phyloP scores from a whole-genome alignment of 2,113 vertebrate species.

The Gobio gobio region DNA sequence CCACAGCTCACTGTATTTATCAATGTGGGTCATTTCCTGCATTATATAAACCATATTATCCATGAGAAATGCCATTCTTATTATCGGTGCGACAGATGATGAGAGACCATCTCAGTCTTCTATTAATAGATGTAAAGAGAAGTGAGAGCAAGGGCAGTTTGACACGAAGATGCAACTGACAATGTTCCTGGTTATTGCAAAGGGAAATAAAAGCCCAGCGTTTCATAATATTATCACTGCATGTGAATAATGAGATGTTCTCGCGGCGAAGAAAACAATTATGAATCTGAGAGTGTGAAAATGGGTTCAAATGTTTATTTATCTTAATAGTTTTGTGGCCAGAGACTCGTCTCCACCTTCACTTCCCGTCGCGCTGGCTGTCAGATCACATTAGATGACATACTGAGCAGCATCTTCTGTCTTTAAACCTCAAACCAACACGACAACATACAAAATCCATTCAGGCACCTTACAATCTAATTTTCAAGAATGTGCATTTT shows the following conservation, averaged over 20 bases:
- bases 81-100: neutral
- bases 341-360: slow-evolving; percentile 36
- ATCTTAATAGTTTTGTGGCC: slow-evolving; percentile 27
- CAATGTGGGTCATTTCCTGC: slow-evolving; percentile 4
- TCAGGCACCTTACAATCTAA: neutral
- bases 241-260: neutral
- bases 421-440: neutral
- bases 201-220: neutral
- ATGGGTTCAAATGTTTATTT: slow-evolving; percentile 7
- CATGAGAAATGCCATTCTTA: neutral
- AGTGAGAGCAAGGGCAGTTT: neutral
- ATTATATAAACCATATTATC: slow-evolving; percentile 1
- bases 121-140: neutral
- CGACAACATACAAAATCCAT: neutral
- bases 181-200: neutral
- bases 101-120: neutral
- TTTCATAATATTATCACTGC: neutral
- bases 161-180: neutral
- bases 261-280: neutral
- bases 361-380: slow-evolving; percentile 43
- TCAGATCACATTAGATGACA: neutral
- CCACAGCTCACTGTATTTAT: neutral
- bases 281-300: neutral
- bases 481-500: neutral
- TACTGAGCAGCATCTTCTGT: neutral